Evolutionary conservation across 2,797 vertebrate genomes (phyloP), one percentile per base, ranked within the genome.

Genomic region (Sebastes kiyomatsui): DNA sequence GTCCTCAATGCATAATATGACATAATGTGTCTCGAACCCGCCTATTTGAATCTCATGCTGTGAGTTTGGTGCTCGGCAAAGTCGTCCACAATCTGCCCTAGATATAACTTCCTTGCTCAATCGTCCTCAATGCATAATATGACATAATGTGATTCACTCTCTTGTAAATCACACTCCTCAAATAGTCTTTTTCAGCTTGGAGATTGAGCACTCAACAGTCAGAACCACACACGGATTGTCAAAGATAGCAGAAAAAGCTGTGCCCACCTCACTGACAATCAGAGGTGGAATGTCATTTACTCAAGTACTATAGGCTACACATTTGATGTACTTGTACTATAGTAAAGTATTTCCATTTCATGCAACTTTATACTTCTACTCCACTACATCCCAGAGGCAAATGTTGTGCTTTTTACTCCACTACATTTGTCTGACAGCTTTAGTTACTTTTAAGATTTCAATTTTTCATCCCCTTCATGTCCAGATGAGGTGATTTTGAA

Each of bases 1-100:
- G 10, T 65, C 54, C 46, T 65, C 49, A 46, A 8, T 62, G 66
- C 33, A 67, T 49, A 58, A 55, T 20, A 23, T 75, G 2, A 54
- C 23, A 60, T 49, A 49, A 75, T 56, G 35, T 25, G 22, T 66
- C 65, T 25, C 18, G 60, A 66, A 72, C 55, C 70, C 60, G 73
- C 68, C 77, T 77, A 62, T 76, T 32, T 35, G 27, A 77, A 72
- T 54, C 6, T 58, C 46, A 25, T 62, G 68, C 61, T 73, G 77
- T 2, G n/a, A 64, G 49, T 77, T 79, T 71, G 76, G 62, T 71
- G 28, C 52, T 74, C 25, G 38, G 35, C 60, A 66, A 33, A 38
- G 23, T 49, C 25, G 23, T 58, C 33, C 28, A 55, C 78, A 74
- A 42, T 80, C 46, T 79, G 62, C 4, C 38, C 67, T 23, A 64